Evolutionary conservation across 2,888 invertebrate genomes (phyloP), one percentile per base, ranked within the genome.

Genomic region (Temnothorax ravouxi): DNA sequence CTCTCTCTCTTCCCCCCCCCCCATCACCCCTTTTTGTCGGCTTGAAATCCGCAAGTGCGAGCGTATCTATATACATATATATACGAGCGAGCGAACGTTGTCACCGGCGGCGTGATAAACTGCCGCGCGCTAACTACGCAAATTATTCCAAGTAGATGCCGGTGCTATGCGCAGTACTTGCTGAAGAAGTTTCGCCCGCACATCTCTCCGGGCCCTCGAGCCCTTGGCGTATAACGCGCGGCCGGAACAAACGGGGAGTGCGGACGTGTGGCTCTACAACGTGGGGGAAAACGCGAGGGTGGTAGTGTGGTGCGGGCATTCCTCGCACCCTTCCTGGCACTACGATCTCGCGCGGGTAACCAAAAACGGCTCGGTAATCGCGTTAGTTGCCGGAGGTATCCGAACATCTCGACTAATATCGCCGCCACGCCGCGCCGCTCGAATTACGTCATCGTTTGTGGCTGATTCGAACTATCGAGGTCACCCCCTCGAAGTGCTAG

Each of bases 61-160:
- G 25, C 41, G 38, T 44, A 13, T 3, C 29, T 29, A 29, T 29
- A 29, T 29, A 29, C 29, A 47, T 25, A 34, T 38, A 71, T 84
- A 77, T 82, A 25, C 52, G 84, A 83, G 75, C 80, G 87, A 85
- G 66, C 79, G 86, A 79, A 80, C 72, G 86, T 88, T 89, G 91
- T 89, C 91, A 90, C 89, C 86, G 86, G 72, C 87, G 89, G 84
- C 84, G 90, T 92, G 92, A 93, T 93, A 93, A 93, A 93, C 91
- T 91, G 89, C 90, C 86, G 86, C 75, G 64, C 90, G 89, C 90
- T 92, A 92, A 92, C 92, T 91, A 91, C 91, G 89, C 91, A 90
- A 93, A 93, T 93, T 93, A 93, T 92, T 93, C 90, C 92, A 91
- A 92, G 92, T 92, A 92, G 90, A 92, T 86, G 87, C 72, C 83